A percentile compares a stretch with the other conserved stretches of the same genome.
Conservation (phyloP, 2,797 vertebrate species). For the Leptatherina wallacei region DNA sequence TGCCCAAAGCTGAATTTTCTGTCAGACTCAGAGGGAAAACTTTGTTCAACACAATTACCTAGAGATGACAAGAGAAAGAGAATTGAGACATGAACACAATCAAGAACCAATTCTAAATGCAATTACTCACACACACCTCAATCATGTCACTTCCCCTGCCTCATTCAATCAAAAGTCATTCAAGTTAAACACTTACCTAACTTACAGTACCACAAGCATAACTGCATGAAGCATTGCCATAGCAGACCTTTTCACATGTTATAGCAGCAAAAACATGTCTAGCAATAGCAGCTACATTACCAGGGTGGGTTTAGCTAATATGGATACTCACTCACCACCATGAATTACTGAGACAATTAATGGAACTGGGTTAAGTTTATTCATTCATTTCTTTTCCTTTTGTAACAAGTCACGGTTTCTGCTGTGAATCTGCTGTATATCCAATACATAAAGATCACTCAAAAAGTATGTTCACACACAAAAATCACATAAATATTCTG, state of each 20-base stretch:
- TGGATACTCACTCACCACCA: neutral
- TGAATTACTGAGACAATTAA: neutral
- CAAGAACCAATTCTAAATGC: constrained; percentile 26
- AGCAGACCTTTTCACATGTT: too few relatives aligned
- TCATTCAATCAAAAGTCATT: neutral
- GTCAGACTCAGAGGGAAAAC: constrained; percentile 21
- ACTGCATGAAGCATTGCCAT: too few relatives aligned
- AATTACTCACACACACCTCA: constrained; percentile 23
- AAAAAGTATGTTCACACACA: constrained; percentile 21
- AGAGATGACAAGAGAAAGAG: constrained; percentile 32
- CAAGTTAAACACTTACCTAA: neutral
- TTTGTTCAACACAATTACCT: constrained; percentile 9
- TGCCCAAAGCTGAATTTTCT: constrained; percentile 31
- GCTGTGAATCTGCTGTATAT: neutral
- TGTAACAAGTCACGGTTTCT: neutral
- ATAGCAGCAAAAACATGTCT: neutral
- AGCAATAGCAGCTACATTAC: neutral
- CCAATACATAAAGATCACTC: neutral
- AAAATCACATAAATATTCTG: constrained; percentile 12
- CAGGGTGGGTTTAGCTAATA: neutral
- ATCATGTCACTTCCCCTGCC: neutral
- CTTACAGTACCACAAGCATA: too few relatives aligned
- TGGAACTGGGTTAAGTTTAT: neutral
- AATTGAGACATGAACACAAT: constrained; percentile 24
- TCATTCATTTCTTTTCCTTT: neutral